Conservation (phyloP, 1,140 invertebrate species). For the Spodoptera frugiperda region DNA sequence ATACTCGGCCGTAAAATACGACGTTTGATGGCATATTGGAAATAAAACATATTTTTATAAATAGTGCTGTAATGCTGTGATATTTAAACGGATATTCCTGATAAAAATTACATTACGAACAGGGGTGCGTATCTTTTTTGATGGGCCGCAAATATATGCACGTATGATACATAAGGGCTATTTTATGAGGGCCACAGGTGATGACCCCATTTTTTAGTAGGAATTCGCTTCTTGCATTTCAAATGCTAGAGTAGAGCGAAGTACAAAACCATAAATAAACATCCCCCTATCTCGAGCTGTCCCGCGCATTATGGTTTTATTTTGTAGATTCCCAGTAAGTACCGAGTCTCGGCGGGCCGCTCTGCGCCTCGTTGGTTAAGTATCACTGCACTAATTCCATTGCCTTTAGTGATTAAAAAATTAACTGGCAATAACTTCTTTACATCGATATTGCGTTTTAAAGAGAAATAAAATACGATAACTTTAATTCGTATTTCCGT, state of each 20-base stretch:
- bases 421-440: not conserved
- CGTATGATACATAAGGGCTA: conserved; percentile 1
- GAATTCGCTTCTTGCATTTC: conserved; percentile 2
- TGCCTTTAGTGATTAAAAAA: conserved; percentile 2
- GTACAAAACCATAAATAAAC: conserved; percentile 23
- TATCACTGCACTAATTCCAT: conserved; percentile 19
- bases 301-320: conserved; percentile 35
- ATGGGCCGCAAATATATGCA: conserved; percentile 1
- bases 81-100: conserved; percentile 14
- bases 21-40: conserved; percentile 45
- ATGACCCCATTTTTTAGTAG: conserved; percentile 6
- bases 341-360: conserved; percentile 9
- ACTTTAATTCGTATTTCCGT: no score
- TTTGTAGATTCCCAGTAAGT: conserved; percentile 16
- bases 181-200: conserved; percentile 16
- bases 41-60: conserved; percentile 31
- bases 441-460: not conserved
- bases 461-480: no score
- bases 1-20: conserved; percentile 43
- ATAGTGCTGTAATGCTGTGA: conserved; percentile 20
- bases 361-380: not conserved
- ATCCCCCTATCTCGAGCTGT: conserved; percentile 24
- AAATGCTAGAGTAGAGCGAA: not conserved
- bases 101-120: conserved; percentile 14
- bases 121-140: not conserved